These are phyloP conservation scores for Uria aalge DNA, from an alignment of 2,113 vertebrate genomes.

Conservation along the genomic window DNA sequence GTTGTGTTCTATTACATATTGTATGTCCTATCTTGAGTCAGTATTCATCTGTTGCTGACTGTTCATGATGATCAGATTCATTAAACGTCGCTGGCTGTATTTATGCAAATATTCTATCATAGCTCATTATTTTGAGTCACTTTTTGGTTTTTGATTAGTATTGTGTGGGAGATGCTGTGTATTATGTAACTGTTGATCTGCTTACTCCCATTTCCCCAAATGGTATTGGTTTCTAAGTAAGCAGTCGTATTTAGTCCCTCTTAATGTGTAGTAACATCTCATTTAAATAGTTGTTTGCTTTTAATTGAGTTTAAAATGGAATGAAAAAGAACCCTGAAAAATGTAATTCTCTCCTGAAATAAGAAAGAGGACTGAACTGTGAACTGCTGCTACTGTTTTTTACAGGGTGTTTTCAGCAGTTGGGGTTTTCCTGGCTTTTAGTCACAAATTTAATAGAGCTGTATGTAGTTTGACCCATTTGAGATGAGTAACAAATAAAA, in stretches of 20 bases:
- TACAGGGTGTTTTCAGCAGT: neutral
- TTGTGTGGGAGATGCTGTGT: slow-evolving; percentile 22
- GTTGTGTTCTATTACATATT: neutral
- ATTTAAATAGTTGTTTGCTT: neutral
- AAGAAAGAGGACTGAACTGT: neutral
- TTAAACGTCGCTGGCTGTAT: neutral
- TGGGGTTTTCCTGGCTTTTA: neutral
- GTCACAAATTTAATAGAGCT: neutral
- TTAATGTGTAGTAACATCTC: neutral
- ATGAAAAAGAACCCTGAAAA: neutral
- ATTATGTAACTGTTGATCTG: slow-evolving; percentile 56
- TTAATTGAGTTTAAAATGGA: neutral
- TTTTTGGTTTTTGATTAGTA: slow-evolving; percentile 30
- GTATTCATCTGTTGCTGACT: neutral
- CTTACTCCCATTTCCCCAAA: slow-evolving; percentile 34
- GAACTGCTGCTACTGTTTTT: neutral
- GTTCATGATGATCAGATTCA: neutral
- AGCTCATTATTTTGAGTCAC: slow-evolving; percentile 46
- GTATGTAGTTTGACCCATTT: neutral
- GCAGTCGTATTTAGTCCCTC: neutral
- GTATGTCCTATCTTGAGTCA: neutral
- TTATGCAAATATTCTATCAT: neutral
- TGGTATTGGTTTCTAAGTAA: slow-evolving; percentile 15
- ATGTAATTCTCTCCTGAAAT: neutral
- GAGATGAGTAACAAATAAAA: neutral